phyloP scores from a whole-genome alignment of 2,888 invertebrate genomes.

The Lochmaea capreae region DNA sequence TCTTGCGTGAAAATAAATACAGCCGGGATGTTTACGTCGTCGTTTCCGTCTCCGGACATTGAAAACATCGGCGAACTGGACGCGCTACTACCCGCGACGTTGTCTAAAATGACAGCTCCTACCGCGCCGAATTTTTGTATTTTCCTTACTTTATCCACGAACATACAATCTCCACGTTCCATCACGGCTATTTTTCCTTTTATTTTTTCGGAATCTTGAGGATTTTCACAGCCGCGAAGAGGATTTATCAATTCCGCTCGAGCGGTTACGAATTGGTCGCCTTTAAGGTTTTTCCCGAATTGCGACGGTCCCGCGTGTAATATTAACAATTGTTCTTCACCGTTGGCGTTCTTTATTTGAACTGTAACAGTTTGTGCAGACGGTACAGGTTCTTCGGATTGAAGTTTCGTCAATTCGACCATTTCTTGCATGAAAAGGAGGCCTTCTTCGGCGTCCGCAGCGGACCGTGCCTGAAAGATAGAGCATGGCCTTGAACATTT shows the following conservation, averaged over 20 bases:
- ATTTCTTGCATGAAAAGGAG: constrained; percentile 97
- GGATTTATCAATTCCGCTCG: constrained; percentile 77
- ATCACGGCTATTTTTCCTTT: constrained; percentile 85
- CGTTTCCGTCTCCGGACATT: constrained; percentile 94
- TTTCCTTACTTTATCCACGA: constrained; percentile 88
- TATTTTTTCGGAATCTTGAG: constrained; percentile 72
- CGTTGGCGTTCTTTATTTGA: constrained; percentile 61
- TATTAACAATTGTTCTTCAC: constrained; percentile 55
- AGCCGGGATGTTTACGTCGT: constrained; percentile 89
- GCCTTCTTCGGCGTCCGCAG: constrained; percentile 91
- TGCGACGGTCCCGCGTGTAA: constrained; percentile 89
- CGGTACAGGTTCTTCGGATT: constrained; percentile 71
- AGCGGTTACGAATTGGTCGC: constrained; percentile 74
- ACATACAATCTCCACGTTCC: constrained; percentile 93
- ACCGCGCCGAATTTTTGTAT: constrained; percentile 85
- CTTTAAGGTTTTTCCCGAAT: constrained; percentile 83
- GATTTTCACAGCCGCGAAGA: constrained; percentile 73
- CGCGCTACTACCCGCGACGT: constrained; percentile 80
- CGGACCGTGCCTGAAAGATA: constrained; percentile 79
- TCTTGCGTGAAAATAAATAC: constrained; percentile 89
- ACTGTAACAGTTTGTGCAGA: constrained; percentile 68
- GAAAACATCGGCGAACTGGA: constrained; percentile 88
- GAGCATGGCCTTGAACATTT: background rate
- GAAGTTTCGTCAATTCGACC: constrained; percentile 86
- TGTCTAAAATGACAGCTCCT: constrained; percentile 89